Percentiles rank a stretch among this genome's conserved stretches.
Conservation (phyloP, 2,797 vertebrate genomes). For the Mallotus villosus region DNA sequence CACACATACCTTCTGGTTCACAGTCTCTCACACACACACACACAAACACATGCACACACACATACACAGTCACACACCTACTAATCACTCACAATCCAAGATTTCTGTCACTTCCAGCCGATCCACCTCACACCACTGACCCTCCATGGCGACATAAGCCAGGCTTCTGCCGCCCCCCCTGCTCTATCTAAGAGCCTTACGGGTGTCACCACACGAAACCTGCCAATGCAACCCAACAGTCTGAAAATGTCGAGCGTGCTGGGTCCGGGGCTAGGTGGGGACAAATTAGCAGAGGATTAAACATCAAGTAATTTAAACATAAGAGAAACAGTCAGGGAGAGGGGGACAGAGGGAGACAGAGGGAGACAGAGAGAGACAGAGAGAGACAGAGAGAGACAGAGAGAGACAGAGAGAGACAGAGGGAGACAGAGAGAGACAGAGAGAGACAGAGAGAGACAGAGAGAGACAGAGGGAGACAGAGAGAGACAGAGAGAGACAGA, state of each 20-base stretch:
- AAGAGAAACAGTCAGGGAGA: slow-evolving; percentile 31
- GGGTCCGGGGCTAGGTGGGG: slow-evolving; percentile 42
- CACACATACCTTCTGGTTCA: background rate
- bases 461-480: too few species aligned
- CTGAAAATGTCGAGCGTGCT: slow-evolving; percentile 69
- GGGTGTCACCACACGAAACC: slow-evolving; percentile 79
- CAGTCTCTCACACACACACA: background rate
- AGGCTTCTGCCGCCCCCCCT: slow-evolving; percentile 53
- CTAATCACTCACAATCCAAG: slow-evolving; percentile 32
- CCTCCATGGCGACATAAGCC: slow-evolving; percentile 75
- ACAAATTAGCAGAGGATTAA: slow-evolving; percentile 46
- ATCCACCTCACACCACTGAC: slow-evolving; percentile 75
- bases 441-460: too few species aligned
- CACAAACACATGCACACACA: slow-evolving; percentile 7
- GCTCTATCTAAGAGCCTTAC: slow-evolving; percentile 86
- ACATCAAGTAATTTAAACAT: slow-evolving; percentile 10
- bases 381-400: background rate
- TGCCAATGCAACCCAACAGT: slow-evolving; percentile 71
- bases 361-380: slow-evolving; percentile 50
- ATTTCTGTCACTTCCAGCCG: slow-evolving; percentile 69
- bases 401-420: background rate
- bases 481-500: too few species aligned
- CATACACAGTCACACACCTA: slow-evolving; percentile 10
- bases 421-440: slow-evolving; percentile 2
- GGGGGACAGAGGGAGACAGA: slow-evolving; percentile 38